phyloP scores from a whole-genome alignment of 2,797 vertebrate species.

The Caiman crocodilus region DNA sequence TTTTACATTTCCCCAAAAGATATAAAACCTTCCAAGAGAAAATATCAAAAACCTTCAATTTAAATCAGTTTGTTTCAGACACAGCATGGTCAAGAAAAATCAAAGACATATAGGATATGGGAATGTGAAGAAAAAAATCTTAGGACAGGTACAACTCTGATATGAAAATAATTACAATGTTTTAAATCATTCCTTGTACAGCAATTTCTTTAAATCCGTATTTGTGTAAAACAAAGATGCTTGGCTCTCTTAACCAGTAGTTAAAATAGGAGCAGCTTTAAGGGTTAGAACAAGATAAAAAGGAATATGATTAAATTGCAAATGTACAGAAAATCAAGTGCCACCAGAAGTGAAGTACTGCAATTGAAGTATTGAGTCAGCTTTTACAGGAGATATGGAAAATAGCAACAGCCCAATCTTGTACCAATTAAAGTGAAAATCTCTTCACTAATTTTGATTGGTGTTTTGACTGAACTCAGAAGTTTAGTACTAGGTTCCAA shows the following conservation, averaged over 20 bases:
- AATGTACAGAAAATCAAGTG: slow-evolving; percentile 18
- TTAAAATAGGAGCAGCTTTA: slow-evolving; percentile 35
- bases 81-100: slow-evolving; percentile 68
- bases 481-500: neutral
- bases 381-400: neutral
- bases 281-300: neutral
- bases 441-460: neutral
- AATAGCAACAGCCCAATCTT: neutral
- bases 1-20: slow-evolving; percentile 82
- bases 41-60: slow-evolving; percentile 81
- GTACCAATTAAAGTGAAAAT: neutral
- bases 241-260: slow-evolving; percentile 59
- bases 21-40: slow-evolving; percentile 83
- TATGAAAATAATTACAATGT: slow-evolving; percentile 54
- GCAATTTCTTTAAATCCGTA: slow-evolving; percentile 59
- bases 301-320: neutral
- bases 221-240: slow-evolving; percentile 57
- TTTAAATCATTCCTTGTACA: slow-evolving; percentile 62
- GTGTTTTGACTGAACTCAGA: neutral
- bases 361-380: neutral
- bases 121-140: slow-evolving; percentile 53
- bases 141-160: slow-evolving; percentile 38
- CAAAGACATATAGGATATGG: slow-evolving; percentile 57
- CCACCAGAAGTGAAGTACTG: neutral
- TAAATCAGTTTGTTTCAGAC: slow-evolving; percentile 77